A percentile compares a stretch with the other conserved stretches of the same genome.
These are phyloP conservation scores for Centropus bengalensis DNA, from an alignment of 2,113 vertebrate species.

Conservation along the genomic window DNA sequence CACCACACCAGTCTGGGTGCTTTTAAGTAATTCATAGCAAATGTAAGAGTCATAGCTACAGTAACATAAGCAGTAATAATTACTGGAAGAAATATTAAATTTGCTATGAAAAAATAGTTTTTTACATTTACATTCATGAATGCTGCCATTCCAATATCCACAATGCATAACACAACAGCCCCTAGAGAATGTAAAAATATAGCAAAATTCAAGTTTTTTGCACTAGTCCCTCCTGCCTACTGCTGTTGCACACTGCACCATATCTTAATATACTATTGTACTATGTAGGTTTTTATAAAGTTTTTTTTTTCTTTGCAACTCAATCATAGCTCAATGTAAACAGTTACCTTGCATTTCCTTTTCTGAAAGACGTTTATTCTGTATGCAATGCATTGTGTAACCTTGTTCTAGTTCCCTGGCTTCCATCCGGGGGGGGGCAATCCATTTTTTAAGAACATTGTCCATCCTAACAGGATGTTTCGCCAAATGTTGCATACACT, in stretches of 20 bases:
- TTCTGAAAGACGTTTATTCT: neutral
- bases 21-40: neutral
- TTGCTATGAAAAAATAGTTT: neutral
- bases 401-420: neutral
- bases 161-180: neutral
- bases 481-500: neutral
- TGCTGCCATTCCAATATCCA: neutral
- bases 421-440: neutral
- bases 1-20: neutral
- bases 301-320: neutral
- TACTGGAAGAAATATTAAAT: neutral
- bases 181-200: neutral
- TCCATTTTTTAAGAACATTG: neutral
- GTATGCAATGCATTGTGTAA: neutral
- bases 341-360: neutral
- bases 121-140: neutral
- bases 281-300: neutral
- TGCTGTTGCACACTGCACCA: neutral
- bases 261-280: neutral
- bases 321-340: neutral
- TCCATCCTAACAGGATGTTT: neutral
- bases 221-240: neutral
- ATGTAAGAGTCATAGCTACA: neutral
- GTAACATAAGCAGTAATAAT: neutral
- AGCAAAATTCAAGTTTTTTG: neutral